These are phyloP conservation scores for Actinernus sp. DNA, from an alignment of 92 coral and sea anemone genomes.

Conservation along the genomic window DNA sequence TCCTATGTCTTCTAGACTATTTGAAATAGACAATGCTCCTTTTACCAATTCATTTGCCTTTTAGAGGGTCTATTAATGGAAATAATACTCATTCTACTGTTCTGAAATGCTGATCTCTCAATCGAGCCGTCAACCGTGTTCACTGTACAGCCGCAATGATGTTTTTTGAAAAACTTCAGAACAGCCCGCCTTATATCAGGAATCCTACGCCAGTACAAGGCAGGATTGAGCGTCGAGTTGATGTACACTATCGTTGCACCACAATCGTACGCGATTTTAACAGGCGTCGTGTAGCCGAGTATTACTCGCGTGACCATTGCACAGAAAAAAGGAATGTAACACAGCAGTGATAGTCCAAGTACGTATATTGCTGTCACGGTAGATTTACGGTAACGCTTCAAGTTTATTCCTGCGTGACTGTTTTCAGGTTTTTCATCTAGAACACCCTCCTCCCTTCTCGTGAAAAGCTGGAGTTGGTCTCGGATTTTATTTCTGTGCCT, in stretches of 20 bases:
- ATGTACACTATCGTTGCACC: constrained; percentile 8
- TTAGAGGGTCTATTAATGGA: no score
- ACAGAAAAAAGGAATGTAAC: constrained; percentile 6
- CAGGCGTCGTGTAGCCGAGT: constrained; percentile 2
- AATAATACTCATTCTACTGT: no score
- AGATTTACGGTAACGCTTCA: constrained; percentile 4
- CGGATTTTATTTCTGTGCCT: constrained; percentile 3
- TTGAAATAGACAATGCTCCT: no score
- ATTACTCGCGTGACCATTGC: constrained; percentile 2
- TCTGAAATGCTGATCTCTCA: no score
- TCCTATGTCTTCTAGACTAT: no score
- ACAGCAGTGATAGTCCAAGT: background rate
- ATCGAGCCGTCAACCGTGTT: no score
- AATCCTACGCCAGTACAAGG: background rate
- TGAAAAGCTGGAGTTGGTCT: background rate
- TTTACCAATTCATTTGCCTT: no score
- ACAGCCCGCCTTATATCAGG: constrained; percentile 10
- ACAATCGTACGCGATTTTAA: constrained; percentile 7
- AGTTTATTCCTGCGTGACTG: background rate
- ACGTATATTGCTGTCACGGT: constrained; percentile 9
- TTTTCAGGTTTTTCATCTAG: background rate
- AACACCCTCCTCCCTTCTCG: background rate
- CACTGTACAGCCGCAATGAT: background rate
- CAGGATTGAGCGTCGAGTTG: constrained; percentile 6
- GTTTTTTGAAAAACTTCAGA: background rate